Evolutionary conservation across 2,797 vertebrate species (phyloP), one percentile per base, ranked within the genome.

Genomic region (Micromesistius poutassou): DNA sequence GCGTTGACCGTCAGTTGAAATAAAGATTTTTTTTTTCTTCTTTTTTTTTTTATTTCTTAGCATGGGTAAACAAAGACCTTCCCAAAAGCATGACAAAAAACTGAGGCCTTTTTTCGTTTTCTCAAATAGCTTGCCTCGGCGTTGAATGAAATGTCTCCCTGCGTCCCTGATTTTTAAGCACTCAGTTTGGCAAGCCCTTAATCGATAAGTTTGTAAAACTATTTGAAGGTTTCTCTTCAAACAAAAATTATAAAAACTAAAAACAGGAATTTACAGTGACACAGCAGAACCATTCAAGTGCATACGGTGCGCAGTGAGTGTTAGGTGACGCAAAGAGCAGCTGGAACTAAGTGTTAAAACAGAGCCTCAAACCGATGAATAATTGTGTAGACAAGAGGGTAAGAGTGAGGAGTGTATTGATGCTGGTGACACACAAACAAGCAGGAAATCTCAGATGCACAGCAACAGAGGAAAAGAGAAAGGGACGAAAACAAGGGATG

Each of bases 401-500:
- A 50, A 30, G 71, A 25, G 66, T 40, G 82, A 30, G 78, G 75
- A 80, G 77, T 78, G 83, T 79, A 86, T 81, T 42, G 81, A 90
- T 84, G 86, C 81, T 83, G 84, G 77, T 80, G 75, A 73, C 79
- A 83, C 71, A 79, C 89, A 90, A 88, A 89, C 89, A 90, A 83
- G 89, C n/a, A 73, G 79, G 82, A 22, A 85, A 85, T 84, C 74
- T 82, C 73, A 87, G 79, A 79, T 74, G 85, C 84, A 82, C 76
- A 80, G 80, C 80, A 76, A 86, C 84, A 87, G 87, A 92, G 88
- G 88, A 89, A 68, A 68, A 13, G 62, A 88, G 87, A 86, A 86
- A 86, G 78, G 81, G 83, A 93, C 92, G 94, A 94, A 92, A 94
- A 94, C 94, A 92, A 94, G 87, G 86, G 91, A 95, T 91, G 89